Base-by-base conservation (phyloP, 2,888 invertebrate species). In the Norana najaformis region DNA sequence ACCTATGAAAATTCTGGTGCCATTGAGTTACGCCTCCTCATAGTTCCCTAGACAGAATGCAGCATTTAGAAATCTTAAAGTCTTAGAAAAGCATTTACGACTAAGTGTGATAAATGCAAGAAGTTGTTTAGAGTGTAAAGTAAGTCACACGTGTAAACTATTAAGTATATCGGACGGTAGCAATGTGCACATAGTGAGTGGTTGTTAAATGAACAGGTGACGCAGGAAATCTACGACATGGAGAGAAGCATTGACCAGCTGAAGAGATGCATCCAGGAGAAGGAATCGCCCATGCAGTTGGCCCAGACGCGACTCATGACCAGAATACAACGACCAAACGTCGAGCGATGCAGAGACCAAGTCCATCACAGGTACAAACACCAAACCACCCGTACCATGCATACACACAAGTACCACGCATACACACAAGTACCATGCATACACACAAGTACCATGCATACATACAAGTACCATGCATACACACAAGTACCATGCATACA, bases 201-300 rank as follows among this genome's bases (percentile, higher is more conserved):
- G 8, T 11, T n/a, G n/a, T 69, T n/a, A 69, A 13, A 35, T 35
- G 16, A 36, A 14, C 90, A 97, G 97, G 96, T 97, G 53, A 97
- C 98, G 94, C 98, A 98, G 95, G 98, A 98, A 95, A 96, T 98
- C 93, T 98, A 97, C 94, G 98, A 98, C 94, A 96, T 98, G 93
- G 98, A 98, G 95, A 98, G 98, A 95, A 97, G 97, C 93, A 96
- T 98, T 94, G 98, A 97, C 94, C 95, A 98, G 91, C 95, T 98
- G 93, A 97, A 97, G 94, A 98, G 98, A 95, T 97, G 97, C 1
- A 97, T 98, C 93, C 96, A 97, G 93, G 98, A 98, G 95, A 98
- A 98, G 93, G 94, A 94, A 90, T 93, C 94, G 0, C 95, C 95
- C 20, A 93, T 95, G 93, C 95, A 95, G 93, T 94, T 95, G 90